Percentiles rank a stretch among this genome's conserved stretches.
Conservation (phyloP, 2,888 invertebrate genomes). For the Rotaria sp. region DNA sequence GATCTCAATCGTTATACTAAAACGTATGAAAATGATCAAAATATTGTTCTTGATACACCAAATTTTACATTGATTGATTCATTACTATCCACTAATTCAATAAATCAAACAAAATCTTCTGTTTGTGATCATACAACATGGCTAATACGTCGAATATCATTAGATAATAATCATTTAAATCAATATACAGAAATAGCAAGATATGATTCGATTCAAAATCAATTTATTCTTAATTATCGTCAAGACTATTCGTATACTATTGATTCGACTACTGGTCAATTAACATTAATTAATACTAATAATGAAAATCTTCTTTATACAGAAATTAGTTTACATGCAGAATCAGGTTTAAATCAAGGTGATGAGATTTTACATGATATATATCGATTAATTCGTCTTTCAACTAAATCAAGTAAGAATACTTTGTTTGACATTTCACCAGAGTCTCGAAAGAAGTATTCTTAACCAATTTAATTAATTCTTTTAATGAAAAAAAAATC, state of each 20-base stretch:
- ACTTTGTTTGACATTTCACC: no score
- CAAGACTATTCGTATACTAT: neutral
- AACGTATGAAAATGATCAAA: neutral
- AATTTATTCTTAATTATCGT: neutral
- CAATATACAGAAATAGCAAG: neutral
- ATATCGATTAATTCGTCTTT: neutral
- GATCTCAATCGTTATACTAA: neutral
- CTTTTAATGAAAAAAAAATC: no score
- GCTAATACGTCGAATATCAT: neutral
- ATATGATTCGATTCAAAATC: neutral
- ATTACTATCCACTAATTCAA: neutral
- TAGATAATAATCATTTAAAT: no score
- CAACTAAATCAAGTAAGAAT: neutral
- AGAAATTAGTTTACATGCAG: neutral
- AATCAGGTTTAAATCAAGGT: neutral
- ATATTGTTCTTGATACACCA: neutral
- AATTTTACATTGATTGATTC: neutral
- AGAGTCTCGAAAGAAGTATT: no score
- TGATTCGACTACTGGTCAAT: neutral
- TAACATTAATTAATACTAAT: neutral
- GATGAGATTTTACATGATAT: neutral
- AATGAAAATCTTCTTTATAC: neutral
- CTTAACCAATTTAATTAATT: no score
- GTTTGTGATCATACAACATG: slow-evolving; percentile 2
- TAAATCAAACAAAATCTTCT: neutral